Evolutionary conservation across 2,113 vertebrate genomes (phyloP), one percentile per base, ranked within the genome.

Genomic region (Boleophthalmus pectinirostris): DNA sequence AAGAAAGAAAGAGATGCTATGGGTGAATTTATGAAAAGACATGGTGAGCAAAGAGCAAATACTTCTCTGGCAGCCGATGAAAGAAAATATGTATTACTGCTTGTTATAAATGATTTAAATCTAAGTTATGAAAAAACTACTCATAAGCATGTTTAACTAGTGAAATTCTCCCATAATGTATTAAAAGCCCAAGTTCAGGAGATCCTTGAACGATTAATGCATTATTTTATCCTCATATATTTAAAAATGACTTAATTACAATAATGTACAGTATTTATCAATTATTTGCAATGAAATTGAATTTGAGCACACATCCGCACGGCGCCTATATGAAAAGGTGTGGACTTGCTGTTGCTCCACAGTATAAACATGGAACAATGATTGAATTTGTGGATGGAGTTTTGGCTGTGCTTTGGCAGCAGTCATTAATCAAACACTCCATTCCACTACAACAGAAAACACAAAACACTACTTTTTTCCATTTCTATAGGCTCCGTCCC

Each of bases 401-500:
- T 77, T 53, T 60, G 68, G 60, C 78, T 68, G 81, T 63, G 56
- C 45, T 49, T 76, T 81, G 80, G 78, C 77, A 87, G 80, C 51
- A 81, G 75, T 68, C 80, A 85, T 85, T 83, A 79, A 85, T 87
- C 85, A 79, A 21, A 63, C 20, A 61, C 38, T 66, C 20, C 0
- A 47, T 66, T 66, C 8, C 61, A 53, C 51, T 54, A 82, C 54
- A 25, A 61, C 8, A 64, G 61, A 66, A 79, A 54, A 60, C 38
- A 25, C 51, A 35, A 73, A 82, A 79, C 66, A 74, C 18, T 23
- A 33, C 18, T 49, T 33, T 73, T 80, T 77, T 53, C 74, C 60
- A 72, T 75, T 72, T 73, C 72, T 66, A 65, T 75, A n/a, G 56
- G 53, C 68, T 78, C 73, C 29, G 72, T 77, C 66, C 64, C 68